Base-by-base conservation (phyloP, 2,797 vertebrate species). In the Melanogrammus aeglefinus region DNA sequence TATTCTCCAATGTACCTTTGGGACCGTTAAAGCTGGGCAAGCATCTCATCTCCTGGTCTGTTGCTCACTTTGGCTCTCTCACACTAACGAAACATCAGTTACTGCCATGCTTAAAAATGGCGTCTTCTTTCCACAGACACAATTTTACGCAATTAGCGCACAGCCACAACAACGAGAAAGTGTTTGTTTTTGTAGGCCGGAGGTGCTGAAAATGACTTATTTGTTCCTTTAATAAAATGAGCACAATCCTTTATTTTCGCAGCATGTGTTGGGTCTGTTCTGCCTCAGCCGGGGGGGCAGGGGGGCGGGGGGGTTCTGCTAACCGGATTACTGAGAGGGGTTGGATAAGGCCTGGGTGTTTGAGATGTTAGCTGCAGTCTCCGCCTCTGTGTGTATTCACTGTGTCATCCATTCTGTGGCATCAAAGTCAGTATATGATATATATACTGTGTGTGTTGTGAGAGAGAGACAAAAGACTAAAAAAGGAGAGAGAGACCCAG, bases 91-190 rank as follows among this genome's bases (percentile, higher is more conserved):
- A 84, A 85, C 75, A 85, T 91, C 88, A 88, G 81, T 93, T 88
- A 89, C 90, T 75, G 84, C 83, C 80, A 83, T 78, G 85, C 91
- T 89, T 82, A 90, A 93, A n/a, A 90, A 91, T 91, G 87, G 86
- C 83, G 82, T 87, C 80, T 88, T 89, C 87, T 84, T 90, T n/a
- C n/a, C 88, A 83, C 85, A 83, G 78, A 85, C 79, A 76, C 88
- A 89, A n/a, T 87, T 77, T 88, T 72, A 38, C 35, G 70, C 85
- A 92, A 91, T 93, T 90, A 92, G 81, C 79, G 86, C 84, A 80
- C 77, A 75, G 70, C 76, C 82, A 86, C 84, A 88, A 88, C 87
- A 75, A 76, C 77, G 78, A 80, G 1, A 7, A 10, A 10, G 24
- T 69, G 63, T 80, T 87, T 86, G 77, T 83, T 79, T 57, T 75